Percentiles rank a stretch among this genome's conserved stretches.
These are phyloP conservation scores for Euphydryas editha DNA, from an alignment of 2,888 invertebrate genomes.

Conservation along the genomic window DNA sequence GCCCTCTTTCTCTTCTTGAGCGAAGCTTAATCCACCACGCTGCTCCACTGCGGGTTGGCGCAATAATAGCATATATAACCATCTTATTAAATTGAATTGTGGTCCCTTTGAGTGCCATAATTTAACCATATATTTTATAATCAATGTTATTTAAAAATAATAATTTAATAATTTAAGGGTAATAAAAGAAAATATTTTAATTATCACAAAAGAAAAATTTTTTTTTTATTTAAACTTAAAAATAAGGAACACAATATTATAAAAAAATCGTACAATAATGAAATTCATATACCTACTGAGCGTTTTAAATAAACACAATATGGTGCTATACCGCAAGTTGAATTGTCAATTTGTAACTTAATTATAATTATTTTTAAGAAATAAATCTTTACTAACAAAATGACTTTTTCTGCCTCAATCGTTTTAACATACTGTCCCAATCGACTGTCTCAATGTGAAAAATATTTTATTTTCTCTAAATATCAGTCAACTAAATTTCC, in stretches of 20 bases:
- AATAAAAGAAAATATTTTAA: neutral
- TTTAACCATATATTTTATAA: neutral
- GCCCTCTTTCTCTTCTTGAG: no score
- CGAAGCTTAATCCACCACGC: no score
- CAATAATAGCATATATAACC: no score
- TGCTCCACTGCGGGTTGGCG: no score
- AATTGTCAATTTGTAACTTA: conserved; percentile 1
- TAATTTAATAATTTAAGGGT: neutral
- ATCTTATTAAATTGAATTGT: neutral
- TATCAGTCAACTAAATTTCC: no score
- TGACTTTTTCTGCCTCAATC: neutral
- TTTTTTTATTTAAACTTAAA: conserved; percentile 1
- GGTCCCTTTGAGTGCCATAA: conserved; percentile 2
- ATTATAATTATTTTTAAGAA: conserved; percentile 8
- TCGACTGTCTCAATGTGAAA: neutral
- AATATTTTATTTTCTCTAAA: neutral
- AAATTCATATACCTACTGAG: neutral
- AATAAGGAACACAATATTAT: conserved; percentile 14
- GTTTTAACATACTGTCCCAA: neutral
- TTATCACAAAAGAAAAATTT: neutral
- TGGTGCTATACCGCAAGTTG: conserved; percentile 11
- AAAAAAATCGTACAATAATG: no score
- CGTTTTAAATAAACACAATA: neutral
- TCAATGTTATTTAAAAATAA: neutral
- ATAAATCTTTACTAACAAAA: conserved; percentile 24